Conservation (phyloP, 2,113 vertebrate species). For the Picathartes gymnocephalus region DNA sequence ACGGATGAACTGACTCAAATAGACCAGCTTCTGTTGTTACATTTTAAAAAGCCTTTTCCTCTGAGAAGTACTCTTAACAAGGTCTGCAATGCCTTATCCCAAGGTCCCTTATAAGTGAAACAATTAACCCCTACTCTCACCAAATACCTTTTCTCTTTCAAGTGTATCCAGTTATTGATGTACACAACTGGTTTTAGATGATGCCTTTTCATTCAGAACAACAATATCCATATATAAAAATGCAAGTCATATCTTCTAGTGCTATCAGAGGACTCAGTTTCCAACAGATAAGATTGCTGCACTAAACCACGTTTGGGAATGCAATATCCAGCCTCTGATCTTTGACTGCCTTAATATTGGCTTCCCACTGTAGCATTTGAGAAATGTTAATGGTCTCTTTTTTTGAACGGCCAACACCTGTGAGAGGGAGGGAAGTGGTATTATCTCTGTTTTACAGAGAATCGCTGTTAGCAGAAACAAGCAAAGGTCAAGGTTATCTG, state of each 20-base stretch:
- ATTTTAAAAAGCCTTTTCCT: neutral
- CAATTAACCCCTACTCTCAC: neutral
- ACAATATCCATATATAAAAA: neutral
- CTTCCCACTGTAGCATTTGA: neutral
- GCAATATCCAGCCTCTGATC: neutral
- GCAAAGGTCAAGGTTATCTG: slow-evolving; percentile 11
- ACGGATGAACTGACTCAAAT: neutral
- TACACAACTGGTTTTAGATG: neutral
- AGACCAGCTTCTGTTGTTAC: neutral
- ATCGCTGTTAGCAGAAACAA: neutral
- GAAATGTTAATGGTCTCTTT: neutral
- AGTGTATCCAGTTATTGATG: neutral
- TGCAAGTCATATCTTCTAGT: neutral
- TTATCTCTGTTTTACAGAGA: neutral
- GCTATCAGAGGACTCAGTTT: neutral
- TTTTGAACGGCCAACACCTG: neutral
- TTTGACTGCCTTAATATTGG: neutral
- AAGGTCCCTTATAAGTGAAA: neutral
- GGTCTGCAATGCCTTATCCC: neutral
- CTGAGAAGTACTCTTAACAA: neutral
- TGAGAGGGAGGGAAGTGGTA: neutral
- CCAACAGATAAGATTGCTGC: neutral
- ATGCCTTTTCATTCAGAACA: neutral
- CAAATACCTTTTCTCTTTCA: neutral
- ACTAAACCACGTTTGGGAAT: neutral